Evolutionary conservation across 2,888 invertebrate genomes (phyloP).

Genomic region (Linyphia triangularis): DNA sequence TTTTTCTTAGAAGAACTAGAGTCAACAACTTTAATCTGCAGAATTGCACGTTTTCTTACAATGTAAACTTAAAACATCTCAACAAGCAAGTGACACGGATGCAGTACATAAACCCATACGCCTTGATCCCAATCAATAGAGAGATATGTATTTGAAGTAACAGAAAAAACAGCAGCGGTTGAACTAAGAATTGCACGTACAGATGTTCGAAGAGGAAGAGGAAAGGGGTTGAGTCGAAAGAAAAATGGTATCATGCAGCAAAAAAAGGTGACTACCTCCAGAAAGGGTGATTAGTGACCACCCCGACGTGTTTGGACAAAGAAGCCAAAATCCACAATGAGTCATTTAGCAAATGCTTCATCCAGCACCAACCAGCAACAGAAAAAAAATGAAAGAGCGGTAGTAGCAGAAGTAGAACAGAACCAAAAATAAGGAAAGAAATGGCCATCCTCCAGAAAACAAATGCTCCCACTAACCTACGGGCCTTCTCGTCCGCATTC

Average conservation of each 20-base stretch:
- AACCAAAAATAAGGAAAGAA: background rate
- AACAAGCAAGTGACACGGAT: no score
- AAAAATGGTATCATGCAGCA: background rate
- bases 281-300: conserved; percentile 40
- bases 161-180: no score
- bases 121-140: no score
- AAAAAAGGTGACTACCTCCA: background rate
- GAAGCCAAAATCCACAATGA: conserved; percentile 56
- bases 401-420: background rate
- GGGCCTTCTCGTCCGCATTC: conserved; percentile 35
- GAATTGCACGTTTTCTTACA: no score
- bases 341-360: conserved; percentile 59
- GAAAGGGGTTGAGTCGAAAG: no score
- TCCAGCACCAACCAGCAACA: background rate
- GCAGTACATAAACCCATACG: no score
- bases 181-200: no score
- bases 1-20: no score
- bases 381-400: background rate
- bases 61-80: no score
- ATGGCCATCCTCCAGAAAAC: conserved; percentile 36
- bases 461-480: conserved; percentile 22
- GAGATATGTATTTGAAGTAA: no score
- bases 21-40: no score
- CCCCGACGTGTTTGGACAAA: conserved; percentile 55
- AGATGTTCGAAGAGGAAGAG: no score